phyloP scores from a whole-genome alignment of 92 coral and sea anemone species.

The Phenganax stokvisi region DNA sequence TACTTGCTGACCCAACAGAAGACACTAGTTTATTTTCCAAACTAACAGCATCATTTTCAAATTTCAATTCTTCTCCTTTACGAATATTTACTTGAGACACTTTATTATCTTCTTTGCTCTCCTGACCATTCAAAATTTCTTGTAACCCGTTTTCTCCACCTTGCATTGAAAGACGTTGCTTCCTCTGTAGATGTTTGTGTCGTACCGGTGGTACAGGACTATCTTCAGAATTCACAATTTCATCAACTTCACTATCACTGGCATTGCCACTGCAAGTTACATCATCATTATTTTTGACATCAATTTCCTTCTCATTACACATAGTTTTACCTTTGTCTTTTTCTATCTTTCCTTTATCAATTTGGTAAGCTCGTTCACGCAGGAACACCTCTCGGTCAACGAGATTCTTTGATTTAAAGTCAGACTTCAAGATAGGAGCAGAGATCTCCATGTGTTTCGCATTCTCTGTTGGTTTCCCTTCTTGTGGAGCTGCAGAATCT shows the following conservation, averaged over 20 bases:
- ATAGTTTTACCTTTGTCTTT: background rate
- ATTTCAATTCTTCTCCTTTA: background rate
- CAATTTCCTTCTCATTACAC: background rate
- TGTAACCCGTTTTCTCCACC: background rate
- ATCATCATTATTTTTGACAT: background rate
- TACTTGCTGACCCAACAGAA: too few relatives aligned
- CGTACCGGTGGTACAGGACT: conserved; percentile 24
- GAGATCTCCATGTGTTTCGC: conserved; percentile 19
- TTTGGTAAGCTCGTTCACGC: conserved; percentile 14
- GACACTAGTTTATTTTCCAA: too few relatives aligned
- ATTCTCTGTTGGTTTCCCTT: background rate
- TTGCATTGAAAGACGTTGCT: conserved; percentile 9
- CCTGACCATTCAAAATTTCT: background rate
- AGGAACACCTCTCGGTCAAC: conserved; percentile 31
- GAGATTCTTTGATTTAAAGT: conserved; percentile 18
- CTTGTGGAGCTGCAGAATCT: background rate
- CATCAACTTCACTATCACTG: background rate
- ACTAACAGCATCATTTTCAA: background rate
- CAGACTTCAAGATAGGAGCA: conserved; percentile 20
- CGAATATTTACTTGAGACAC: background rate
- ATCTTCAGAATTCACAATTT: background rate
- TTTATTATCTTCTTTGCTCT: background rate
- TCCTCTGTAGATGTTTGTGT: conserved; percentile 19
- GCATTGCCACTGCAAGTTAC: background rate
- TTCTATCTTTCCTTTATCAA: background rate